Evolutionary conservation across 2,888 invertebrate genomes (phyloP), one percentile per base, ranked within the genome.

Genomic region (Piscicola geometra): DNA sequence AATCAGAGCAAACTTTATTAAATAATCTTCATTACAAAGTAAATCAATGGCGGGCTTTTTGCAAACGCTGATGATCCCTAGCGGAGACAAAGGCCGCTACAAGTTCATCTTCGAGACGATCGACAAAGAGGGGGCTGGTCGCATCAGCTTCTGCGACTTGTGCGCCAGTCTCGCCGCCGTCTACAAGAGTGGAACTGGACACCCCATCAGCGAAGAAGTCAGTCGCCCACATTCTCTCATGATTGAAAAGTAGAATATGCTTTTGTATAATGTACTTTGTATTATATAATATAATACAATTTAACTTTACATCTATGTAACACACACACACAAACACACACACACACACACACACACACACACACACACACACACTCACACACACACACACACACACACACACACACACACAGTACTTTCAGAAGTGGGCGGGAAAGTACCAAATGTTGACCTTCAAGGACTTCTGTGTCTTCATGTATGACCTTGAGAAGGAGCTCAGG

Each of bases 301-400:
- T n/a, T n/a, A n/a, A n/a, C n/a, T n/a, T n/a, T n/a, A n/a, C n/a
- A n/a, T n/a, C n/a, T n/a, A n/a, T n/a, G n/a, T n/a, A n/a, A n/a
- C n/a, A n/a, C n/a, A n/a, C n/a, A n/a, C n/a, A n/a, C n/a, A n/a
- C n/a, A n/a, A n/a, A n/a, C n/a, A n/a, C n/a, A n/a, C n/a, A n/a
- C n/a, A n/a, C n/a, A n/a, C n/a, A n/a, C n/a, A n/a, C n/a, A n/a
- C n/a, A n/a, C 50, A 71, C 52, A 64, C 32, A 71, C 52, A 71
- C 50, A 71, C 30, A 71, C 32, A 71, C 33, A 64, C 32, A 60
- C 32, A 72, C 60, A 72, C 21, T 32, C 60, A 18, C 21, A 60
- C 60, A 64, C 35, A 60, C 33, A 33, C 33, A 32, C 33, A 1
- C 25, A 70, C n/a, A 1, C 41, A 32, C 1, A 50, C 41, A 52